These are phyloP conservation scores for Drosophila nigricruria DNA, from an alignment of 2,888 invertebrate species.

Conservation along the genomic window DNA sequence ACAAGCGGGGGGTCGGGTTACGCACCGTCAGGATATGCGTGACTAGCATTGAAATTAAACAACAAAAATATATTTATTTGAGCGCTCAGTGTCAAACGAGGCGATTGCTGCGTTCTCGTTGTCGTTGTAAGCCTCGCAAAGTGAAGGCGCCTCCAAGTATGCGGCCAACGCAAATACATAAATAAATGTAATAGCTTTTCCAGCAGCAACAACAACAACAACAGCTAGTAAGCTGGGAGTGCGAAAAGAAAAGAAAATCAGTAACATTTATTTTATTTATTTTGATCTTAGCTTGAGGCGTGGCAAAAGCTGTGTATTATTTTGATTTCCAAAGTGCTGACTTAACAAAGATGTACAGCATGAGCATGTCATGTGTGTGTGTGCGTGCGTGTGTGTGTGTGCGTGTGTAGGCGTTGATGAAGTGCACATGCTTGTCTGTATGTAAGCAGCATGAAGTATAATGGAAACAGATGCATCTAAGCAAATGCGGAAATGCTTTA, in stretches of 20 bases:
- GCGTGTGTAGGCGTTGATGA: slow-evolving; percentile 62
- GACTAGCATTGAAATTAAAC: slow-evolving; percentile 78
- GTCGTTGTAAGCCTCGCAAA: slow-evolving; percentile 53
- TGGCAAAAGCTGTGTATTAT: slow-evolving; percentile 62
- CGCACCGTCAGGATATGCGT: slow-evolving; percentile 76
- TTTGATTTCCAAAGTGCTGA: slow-evolving; percentile 75
- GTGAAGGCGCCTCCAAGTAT: slow-evolving; percentile 37
- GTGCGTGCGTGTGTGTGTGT: slow-evolving; percentile 7
- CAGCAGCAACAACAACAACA: slow-evolving; percentile 27
- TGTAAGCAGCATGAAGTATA: slow-evolving; percentile 41
- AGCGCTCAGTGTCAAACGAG: slow-evolving; percentile 67
- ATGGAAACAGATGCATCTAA: slow-evolving; percentile 57
- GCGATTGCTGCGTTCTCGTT: slow-evolving; percentile 47
- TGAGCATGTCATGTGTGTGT: slow-evolving; percentile 9
- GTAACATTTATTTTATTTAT: slow-evolving; percentile 71
- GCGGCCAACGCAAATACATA: slow-evolving; percentile 59
- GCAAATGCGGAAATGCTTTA: slow-evolving; percentile 43
- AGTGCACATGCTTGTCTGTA: slow-evolving; percentile 49
- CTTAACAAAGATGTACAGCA: slow-evolving; percentile 73
- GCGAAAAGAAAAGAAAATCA: slow-evolving; percentile 39
- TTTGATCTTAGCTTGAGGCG: slow-evolving; percentile 57
- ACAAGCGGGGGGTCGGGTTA: slow-evolving; percentile 18
- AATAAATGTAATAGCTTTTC: slow-evolving; percentile 73
- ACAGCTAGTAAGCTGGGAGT: background rate
- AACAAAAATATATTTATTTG: slow-evolving; percentile 57